Evolutionary conservation across 2,797 vertebrate species (phyloP).

Genomic region (Coregonus sp.): DNA sequence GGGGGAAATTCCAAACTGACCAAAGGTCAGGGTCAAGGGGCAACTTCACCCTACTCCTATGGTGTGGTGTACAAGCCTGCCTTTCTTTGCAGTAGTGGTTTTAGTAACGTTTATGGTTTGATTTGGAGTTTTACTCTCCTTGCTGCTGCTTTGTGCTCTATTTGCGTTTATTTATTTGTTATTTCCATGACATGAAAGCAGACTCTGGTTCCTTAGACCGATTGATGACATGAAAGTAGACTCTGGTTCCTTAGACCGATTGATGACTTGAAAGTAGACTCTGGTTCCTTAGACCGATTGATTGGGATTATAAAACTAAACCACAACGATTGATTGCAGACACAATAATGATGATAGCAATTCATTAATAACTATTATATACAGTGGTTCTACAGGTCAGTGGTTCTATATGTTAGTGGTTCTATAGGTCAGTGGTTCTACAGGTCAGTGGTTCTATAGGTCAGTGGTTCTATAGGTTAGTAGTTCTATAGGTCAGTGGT

Average conservation of each 20-base stretch:
- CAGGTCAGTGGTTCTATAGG: no score
- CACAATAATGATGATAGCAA: no score
- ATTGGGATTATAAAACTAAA: slow-evolving; percentile 44
- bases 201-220: slow-evolving; percentile 37
- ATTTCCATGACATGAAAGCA: slow-evolving; percentile 25
- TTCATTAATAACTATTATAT: slow-evolving; percentile 1
- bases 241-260: no score
- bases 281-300: background rate
- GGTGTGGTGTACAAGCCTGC: slow-evolving; percentile 71
- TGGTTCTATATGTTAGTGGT: no score
- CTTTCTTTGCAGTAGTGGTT: slow-evolving; percentile 82
- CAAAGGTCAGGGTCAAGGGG: background rate
- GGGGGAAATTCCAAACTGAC: background rate
- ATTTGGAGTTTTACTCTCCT: slow-evolving; percentile 34
- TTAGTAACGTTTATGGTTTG: slow-evolving; percentile 52
- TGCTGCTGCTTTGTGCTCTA: slow-evolving; percentile 38
- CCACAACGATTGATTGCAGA: slow-evolving; percentile 11
- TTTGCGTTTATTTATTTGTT: background rate
- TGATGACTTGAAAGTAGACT: no score
- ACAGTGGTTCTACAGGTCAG: slow-evolving; percentile 15
- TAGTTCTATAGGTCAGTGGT: no score
- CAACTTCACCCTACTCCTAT: slow-evolving; percentile 55
- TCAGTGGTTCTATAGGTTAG: no score
- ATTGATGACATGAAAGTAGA: no score
- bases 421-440: no score